These are phyloP conservation scores for Orchesella flavescens DNA, from an alignment of 2,888 invertebrate genomes.

Conservation along the genomic window DNA sequence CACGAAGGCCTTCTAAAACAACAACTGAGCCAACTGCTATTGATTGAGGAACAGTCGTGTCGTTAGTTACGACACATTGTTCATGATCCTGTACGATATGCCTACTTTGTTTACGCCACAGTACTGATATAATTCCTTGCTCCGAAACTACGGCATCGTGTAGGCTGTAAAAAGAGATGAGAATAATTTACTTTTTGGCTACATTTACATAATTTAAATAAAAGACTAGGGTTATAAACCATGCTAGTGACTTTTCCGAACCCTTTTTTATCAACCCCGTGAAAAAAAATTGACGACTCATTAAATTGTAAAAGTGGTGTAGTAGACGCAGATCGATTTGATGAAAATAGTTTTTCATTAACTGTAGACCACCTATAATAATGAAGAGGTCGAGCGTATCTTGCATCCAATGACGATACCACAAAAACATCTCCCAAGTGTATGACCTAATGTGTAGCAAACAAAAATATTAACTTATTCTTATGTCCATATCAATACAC, in stretches of 20 bases:
- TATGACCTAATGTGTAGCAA: conserved; percentile 14
- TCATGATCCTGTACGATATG: conserved; percentile 9
- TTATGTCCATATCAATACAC: too few relatives aligned
- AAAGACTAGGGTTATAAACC: not conserved
- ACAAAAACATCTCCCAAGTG: conserved; percentile 58
- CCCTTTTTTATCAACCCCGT: not conserved
- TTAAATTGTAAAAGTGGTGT: not conserved
- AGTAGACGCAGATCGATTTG: not conserved
- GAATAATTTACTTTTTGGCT: not conserved
- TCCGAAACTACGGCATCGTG: conserved; percentile 64
- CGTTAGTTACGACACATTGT: not conserved
- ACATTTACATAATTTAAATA: not conserved
- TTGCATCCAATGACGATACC: conserved; percentile 59
- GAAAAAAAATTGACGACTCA: not conserved
- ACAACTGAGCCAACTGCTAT: conserved; percentile 62
- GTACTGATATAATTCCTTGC: conserved; percentile 60
- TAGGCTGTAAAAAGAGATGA: not conserved
- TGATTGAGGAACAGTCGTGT: conserved; percentile 19
- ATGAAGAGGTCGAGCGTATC: conserved; percentile 59
- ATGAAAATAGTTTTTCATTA: not conserved
- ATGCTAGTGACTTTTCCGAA: not conserved
- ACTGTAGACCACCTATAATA: conserved; percentile 20
- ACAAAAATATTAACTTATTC: too few relatives aligned
- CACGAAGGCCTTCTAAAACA: conserved; percentile 51
- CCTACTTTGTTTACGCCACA: conserved; percentile 48